Percentiles rank a stretch among this genome's conserved stretches.
phyloP scores from a whole-genome alignment of 2,113 vertebrate species.

The Gnathonemus longibarbis region DNA sequence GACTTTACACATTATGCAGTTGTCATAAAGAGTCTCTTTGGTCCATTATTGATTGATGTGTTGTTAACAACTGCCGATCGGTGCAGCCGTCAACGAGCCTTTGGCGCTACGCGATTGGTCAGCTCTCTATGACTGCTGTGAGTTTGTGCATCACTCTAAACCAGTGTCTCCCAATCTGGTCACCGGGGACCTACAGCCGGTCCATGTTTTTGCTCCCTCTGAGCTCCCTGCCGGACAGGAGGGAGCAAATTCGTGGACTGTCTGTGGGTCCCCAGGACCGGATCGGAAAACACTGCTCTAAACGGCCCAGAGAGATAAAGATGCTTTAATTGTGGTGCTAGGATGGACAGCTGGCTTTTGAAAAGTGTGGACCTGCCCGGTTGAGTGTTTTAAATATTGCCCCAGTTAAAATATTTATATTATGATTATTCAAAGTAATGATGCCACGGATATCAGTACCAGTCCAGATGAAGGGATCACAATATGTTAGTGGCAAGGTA shows the following conservation, averaged over 20 bases:
- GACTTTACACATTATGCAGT: background rate
- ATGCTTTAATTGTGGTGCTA: background rate
- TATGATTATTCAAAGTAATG: background rate
- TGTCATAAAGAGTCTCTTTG: background rate
- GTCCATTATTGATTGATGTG: background rate
- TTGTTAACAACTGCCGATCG: background rate
- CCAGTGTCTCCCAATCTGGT: background rate
- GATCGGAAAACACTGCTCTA: background rate
- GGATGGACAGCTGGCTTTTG: background rate
- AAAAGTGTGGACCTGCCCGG: background rate
- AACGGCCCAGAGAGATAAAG: background rate
- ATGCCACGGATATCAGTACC: background rate
- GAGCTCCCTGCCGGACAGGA: background rate
- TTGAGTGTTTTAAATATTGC: background rate
- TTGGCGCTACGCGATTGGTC: background rate
- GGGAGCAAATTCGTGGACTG: background rate
- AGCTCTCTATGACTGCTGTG: background rate
- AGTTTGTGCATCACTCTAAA: background rate
- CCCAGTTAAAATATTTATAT: background rate
- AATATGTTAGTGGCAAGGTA: background rate
- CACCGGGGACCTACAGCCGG: background rate
- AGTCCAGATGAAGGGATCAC: background rate
- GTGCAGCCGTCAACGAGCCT: background rate
- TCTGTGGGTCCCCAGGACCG: background rate
- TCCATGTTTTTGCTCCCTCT: background rate